Base-by-base conservation (phyloP, 2,888 invertebrate genomes). In the Xestia sexstrigata region DNA sequence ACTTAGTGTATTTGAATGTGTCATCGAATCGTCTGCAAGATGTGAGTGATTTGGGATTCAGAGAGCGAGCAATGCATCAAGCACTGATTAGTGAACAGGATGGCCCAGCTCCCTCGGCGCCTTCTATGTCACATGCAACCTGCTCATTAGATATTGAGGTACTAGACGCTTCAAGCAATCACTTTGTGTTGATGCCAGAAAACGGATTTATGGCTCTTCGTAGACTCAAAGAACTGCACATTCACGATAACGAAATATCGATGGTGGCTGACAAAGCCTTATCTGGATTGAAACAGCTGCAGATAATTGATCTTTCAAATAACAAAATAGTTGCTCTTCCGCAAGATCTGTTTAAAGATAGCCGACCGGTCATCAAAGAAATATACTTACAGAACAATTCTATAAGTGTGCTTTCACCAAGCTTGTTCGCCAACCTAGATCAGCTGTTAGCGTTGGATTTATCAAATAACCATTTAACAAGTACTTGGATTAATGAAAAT, bases 301-400 rank as follows among this genome's bases (percentile, higher is more conserved):
- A 98, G 95, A 97, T 98, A 90, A 97, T 99, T 83, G 99, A 99
- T 95, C 96, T 99, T 75, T 98, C 99, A 52, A 98, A 98, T 90
- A 99, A 99, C 95, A 98, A 98, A 97, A 98, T 99, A 85, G 98
- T 98, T 60, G 98, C 98, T 73, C 97, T 99, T 87, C 99, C 99
- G 65, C 98, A 98, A 83, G 98, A 98, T 91, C 96, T 99, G 85
- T 99, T 99, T 92, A 97, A 97, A 92, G 98, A 99, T 95, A 97
- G 98, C 90, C 97, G 97, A 72, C 97, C 97, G 84, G 97, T 98
- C 82, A 98, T 99, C 89, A 98, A 98, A 95, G 99, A 99, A 95
- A 98, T 99, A 91, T 98, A 99, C 95, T 96, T 99, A 92, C 98
- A 99, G 95, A 99, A 99, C 95, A 99, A 99, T 97, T 98, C 99